A percentile compares a stretch with the other conserved stretches of the same genome.
Conservation (phyloP, 2,888 invertebrate genomes). For the Caenorhabditis japonica region DNA sequence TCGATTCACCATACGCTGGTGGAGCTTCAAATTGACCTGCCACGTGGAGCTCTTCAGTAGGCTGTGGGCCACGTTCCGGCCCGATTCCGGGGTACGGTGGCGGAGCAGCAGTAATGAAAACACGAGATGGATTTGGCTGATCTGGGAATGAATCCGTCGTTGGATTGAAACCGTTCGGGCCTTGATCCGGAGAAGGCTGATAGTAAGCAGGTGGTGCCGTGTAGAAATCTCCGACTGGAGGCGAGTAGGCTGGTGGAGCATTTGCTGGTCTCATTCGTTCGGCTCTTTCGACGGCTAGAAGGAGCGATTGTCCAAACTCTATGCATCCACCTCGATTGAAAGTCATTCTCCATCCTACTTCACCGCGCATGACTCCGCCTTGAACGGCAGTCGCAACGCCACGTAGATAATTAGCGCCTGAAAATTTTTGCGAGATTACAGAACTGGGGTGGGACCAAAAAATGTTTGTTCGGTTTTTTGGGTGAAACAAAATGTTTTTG, state of each 20-base stretch:
- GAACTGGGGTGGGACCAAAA: no score
- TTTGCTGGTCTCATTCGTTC: slow-evolving; percentile 59
- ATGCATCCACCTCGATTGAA: slow-evolving; percentile 90
- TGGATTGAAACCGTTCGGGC: slow-evolving; percentile 52
- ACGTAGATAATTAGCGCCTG: slow-evolving; percentile 89
- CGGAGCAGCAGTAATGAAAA: slow-evolving; percentile 71
- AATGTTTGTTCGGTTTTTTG: no score
- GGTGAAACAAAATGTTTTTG: no score
- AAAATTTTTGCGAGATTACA: no score
- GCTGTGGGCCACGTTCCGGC: slow-evolving; percentile 63
- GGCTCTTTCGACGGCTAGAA: slow-evolving; percentile 85
- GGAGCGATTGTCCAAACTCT: slow-evolving; percentile 95
- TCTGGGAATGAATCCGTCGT: slow-evolving; percentile 66
- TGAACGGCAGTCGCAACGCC: slow-evolving; percentile 91
- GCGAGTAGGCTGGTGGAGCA: slow-evolving; percentile 75
- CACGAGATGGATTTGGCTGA: slow-evolving; percentile 64
- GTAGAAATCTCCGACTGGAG: slow-evolving; percentile 75
- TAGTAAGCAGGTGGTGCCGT: slow-evolving; percentile 70
- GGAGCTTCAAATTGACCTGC: slow-evolving; percentile 61
- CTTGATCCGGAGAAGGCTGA: slow-evolving; percentile 51
- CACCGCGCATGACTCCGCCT: slow-evolving; percentile 82
- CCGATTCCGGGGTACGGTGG: slow-evolving; percentile 74
- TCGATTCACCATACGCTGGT: slow-evolving; percentile 51
- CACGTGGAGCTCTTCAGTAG: slow-evolving; percentile 63
- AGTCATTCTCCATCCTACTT: slow-evolving; percentile 61